Conservation (phyloP, 2,797 vertebrate species). For the Rhabdophis nuchalis region DNA sequence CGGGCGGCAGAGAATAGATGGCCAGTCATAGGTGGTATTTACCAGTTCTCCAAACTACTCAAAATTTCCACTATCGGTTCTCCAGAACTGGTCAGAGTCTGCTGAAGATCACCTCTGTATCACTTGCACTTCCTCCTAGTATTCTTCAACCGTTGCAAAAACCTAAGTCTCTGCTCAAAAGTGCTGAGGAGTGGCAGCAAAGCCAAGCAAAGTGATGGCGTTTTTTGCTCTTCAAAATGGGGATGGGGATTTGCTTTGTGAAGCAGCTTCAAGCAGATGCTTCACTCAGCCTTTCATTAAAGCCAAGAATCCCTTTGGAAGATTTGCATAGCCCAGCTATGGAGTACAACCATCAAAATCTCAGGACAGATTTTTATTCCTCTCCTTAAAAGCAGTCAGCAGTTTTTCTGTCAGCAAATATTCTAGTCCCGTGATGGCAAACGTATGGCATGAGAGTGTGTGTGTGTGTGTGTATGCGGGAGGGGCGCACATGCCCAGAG, state of each 20-base stretch:
- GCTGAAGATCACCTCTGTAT: background rate
- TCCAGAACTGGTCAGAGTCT: too few relatives aligned
- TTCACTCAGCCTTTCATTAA: background rate
- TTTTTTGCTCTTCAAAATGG: background rate
- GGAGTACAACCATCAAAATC: slow-evolving; percentile 22
- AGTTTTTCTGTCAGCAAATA: background rate
- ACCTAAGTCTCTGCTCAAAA: background rate
- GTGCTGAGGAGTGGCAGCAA: background rate
- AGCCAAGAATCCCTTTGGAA: background rate
- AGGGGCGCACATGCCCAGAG: too few relatives aligned
- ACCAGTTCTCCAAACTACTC: too few relatives aligned
- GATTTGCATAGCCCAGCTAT: background rate
- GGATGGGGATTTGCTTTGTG: background rate
- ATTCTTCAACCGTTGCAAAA: background rate
- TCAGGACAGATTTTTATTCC: background rate
- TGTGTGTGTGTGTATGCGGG: too few relatives aligned
- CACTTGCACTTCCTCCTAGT: background rate
- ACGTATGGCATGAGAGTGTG: too few relatives aligned
- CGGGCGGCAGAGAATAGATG: too few relatives aligned
- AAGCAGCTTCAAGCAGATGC: background rate
- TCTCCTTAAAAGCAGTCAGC: background rate
- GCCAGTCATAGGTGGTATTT: too few relatives aligned
- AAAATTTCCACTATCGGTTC: too few relatives aligned
- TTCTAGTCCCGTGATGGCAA: background rate
- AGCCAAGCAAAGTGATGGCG: background rate